Percentiles rank a stretch among this genome's conserved stretches.
Conservation (phyloP, 2,797 vertebrate genomes). For the Microtus obscurus region DNA sequence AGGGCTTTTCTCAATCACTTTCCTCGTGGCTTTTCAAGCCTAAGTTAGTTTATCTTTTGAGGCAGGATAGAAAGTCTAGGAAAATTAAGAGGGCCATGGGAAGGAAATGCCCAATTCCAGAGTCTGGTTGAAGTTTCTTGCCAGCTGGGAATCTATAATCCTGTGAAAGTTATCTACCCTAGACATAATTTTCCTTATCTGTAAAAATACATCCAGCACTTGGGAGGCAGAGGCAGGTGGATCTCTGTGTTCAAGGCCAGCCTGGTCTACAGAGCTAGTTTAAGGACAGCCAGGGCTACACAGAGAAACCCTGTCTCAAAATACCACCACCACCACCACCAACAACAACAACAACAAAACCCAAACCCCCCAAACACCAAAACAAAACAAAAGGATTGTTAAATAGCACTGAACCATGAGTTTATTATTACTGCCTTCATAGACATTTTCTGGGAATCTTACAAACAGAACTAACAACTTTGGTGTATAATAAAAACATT, state of each 20-base stretch:
- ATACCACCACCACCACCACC: too few relatives aligned
- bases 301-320: background rate
- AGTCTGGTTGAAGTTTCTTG: background rate
- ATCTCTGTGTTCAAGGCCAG: background rate
- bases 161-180: background rate
- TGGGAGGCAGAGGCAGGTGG: background rate
- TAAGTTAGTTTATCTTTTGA: background rate
- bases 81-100: background rate
- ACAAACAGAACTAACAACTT: background rate
- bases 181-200: background rate
- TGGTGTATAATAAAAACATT: background rate
- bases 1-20: background rate
- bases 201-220: background rate
- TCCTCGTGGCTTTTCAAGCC: background rate
- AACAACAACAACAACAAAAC: too few relatives aligned
- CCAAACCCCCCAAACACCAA: background rate
- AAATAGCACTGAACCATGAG: background rate
- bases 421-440: background rate
- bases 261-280: background rate
- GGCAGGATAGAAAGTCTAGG: background rate
- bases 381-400: background rate
- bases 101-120: background rate
- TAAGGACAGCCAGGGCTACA: background rate
- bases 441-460: background rate
- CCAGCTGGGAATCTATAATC: background rate